Evolutionary conservation across 2,888 invertebrate genomes (phyloP), one percentile per base, ranked within the genome.

Genomic region (Trichogramma dendrolimi): DNA sequence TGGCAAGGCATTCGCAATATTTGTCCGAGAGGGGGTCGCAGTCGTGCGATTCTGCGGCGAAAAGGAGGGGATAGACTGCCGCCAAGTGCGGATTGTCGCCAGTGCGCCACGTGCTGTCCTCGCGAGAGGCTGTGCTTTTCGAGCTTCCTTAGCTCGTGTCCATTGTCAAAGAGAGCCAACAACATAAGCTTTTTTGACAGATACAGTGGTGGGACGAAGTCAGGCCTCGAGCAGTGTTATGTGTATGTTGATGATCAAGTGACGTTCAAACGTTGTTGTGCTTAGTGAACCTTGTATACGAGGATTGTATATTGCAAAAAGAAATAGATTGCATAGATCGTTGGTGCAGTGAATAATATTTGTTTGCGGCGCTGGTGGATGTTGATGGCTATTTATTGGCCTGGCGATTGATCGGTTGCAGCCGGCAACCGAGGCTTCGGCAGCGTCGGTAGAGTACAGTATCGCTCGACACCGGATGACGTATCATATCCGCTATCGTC

Each of bases 41-140:
- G 14, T 14, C 14, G 14, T 14, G 14, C 14, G 14, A 51, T 44
- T 46, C 46, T 48, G 50, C 49, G 65, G 52, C 57, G 46, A 50
- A 50, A 11, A 56, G 64, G 71, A 66, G 68, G 74, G 73, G 72
- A 69, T 72, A 69, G 69, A 67, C 67, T 71, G 60, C 65, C 67
- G 69, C 71, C 69, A 70, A 55, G 59, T 61, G 61, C 72, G 72
- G 73, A 70, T 74, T 75, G 73, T 74, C 76, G 76, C 77, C 78
- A 79, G 78, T 79, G 76, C 78, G 78, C 78, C 78, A 79, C 78
- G 78, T 79, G 78, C 78, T 78, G 78, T 71, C 78, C 76, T 72
- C 69, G 74, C 70, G 76, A 70, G 69, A 75, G 74, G 78, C 73
- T 77, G 76, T 74, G 71, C 67, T 14, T 14, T 14, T 14, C 14